A percentile compares a stretch with the other conserved stretches of the same genome.
Conservation (phyloP, 2,113 vertebrate species). For the Bubalus kerabau region DNA sequence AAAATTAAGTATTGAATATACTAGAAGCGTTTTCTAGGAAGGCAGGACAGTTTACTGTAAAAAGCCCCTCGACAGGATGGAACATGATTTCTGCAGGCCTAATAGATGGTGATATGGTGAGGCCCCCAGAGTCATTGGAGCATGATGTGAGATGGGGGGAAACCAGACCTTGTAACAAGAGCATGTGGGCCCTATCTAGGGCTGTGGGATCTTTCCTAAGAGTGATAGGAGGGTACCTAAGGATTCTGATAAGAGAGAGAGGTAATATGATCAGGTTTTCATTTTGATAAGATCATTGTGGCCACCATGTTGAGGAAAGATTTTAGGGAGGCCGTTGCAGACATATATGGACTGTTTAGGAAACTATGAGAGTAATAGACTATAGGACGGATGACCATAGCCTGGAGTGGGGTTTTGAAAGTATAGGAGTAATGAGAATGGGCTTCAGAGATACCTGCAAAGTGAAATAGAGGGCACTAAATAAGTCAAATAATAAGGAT, state of each 20-base stretch:
- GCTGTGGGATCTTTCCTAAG: not conserved
- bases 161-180: not conserved
- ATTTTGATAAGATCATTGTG: not conserved
- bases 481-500: not conserved
- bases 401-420: not conserved
- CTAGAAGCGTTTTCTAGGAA: not conserved
- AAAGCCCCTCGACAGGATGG: not conserved
- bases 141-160: fast-evolving
- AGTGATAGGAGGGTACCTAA: not conserved
- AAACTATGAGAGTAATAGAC: not conserved
- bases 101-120: not conserved
- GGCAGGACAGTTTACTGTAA: not conserved
- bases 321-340: not conserved
- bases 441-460: not conserved
- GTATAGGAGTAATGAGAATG: not conserved
- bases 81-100: not conserved
- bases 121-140: not conserved
- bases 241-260: not conserved
- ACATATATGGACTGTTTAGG: no score
- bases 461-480: not conserved
- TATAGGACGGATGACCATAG: not conserved
- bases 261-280: not conserved
- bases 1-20: no score
- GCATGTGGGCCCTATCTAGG: no score
- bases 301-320: not conserved